These are phyloP conservation scores for Apomyelois bistriatella DNA, from an alignment of 2,888 invertebrate genomes.

Conservation along the genomic window DNA sequence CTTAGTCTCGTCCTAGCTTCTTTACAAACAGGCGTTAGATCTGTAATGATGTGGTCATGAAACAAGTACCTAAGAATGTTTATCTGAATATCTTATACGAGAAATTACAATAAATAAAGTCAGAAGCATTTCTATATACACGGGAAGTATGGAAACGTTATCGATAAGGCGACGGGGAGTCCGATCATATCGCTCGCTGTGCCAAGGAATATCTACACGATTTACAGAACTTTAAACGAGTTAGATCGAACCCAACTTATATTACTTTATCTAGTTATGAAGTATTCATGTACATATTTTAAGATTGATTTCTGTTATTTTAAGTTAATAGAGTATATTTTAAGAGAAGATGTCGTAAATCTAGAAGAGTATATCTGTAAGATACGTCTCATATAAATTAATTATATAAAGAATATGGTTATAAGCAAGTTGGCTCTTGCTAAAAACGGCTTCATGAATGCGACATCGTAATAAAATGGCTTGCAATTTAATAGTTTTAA, in stretches of 20 bases:
- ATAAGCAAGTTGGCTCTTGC: no score
- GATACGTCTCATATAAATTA: no score
- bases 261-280: neutral
- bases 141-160: constrained; percentile 76
- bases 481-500: no score
- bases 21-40: neutral
- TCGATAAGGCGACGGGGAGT: constrained; percentile 76
- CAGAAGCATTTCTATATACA: constrained; percentile 71
- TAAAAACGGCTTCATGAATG: no score
- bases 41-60: constrained; percentile 1
- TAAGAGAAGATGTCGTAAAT: no score
- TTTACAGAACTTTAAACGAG: constrained; percentile 50
- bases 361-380: no score
- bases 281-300: no score
- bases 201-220: constrained; percentile 54
- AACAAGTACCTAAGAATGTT: neutral
- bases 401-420: no score
- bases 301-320: no score
- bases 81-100: constrained; percentile 36
- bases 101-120: constrained; percentile 69
- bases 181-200: constrained; percentile 67
- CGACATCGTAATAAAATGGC: no score
- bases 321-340: no score
- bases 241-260: constrained; percentile 25
- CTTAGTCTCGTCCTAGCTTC: neutral